Percentiles rank a stretch among this genome's conserved stretches.
Conservation (phyloP, 2,797 vertebrate species). For the Hozukius guyotensis region DNA sequence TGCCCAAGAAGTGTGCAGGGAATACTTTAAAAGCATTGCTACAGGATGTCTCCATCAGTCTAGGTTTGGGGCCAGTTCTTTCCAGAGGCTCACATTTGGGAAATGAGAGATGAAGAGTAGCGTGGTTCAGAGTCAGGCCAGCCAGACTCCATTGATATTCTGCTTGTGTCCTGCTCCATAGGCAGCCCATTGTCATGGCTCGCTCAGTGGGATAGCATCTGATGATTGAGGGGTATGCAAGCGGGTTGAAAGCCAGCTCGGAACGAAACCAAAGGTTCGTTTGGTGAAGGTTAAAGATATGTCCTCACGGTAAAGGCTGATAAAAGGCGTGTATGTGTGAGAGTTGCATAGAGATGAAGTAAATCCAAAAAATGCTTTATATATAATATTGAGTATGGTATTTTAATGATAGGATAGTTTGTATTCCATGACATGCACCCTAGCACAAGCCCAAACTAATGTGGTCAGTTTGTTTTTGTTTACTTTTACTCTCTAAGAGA, state of each 20-base stretch:
- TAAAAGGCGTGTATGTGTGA: background rate
- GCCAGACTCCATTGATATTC: constrained; percentile 77
- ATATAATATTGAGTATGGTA: background rate
- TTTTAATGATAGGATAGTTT: background rate
- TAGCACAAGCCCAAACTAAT: background rate
- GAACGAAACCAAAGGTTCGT: constrained; percentile 56
- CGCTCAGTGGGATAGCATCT: constrained; percentile 68
- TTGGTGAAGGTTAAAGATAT: constrained; percentile 57
- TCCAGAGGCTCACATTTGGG: constrained; percentile 69
- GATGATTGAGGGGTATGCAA: constrained; percentile 72
- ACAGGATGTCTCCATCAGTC: constrained; percentile 60
- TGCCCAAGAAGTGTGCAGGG: constrained; percentile 41
- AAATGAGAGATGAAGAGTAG: constrained; percentile 74
- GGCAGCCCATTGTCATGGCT: constrained; percentile 78
- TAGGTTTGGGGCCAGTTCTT: constrained; percentile 39
- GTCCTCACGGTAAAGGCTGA: background rate
- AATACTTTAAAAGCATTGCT: constrained; percentile 60
- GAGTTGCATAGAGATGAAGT: background rate
- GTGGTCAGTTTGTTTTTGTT: background rate
- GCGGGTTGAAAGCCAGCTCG: constrained; percentile 55
- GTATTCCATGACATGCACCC: background rate
- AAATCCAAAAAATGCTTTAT: background rate
- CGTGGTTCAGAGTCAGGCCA: constrained; percentile 41
- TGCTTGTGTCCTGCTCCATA: constrained; percentile 70
- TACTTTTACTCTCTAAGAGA: background rate